Evolutionary conservation across 1,140 invertebrate species (phyloP).

Genomic region (Drosophila takahashii): DNA sequence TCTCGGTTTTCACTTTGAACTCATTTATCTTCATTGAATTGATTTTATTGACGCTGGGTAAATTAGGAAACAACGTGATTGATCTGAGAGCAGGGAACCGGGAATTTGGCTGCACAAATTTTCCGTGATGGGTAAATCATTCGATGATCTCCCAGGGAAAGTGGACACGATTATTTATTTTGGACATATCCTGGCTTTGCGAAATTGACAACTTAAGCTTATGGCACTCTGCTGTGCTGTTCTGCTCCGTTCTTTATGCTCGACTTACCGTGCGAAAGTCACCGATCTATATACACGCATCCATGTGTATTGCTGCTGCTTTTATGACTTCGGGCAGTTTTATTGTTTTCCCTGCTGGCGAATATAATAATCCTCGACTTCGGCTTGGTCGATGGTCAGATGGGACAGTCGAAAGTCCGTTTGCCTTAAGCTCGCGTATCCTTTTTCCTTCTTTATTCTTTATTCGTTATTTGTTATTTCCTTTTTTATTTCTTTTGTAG

Average conservation of each 20-base stretch:
- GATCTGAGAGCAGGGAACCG: conserved; percentile 22
- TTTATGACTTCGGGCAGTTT: conserved; percentile 35
- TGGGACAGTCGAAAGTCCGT: conserved; percentile 55
- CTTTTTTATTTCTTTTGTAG: conserved; percentile 23
- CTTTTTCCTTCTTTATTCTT: conserved; percentile 16
- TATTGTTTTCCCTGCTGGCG: conserved; percentile 38
- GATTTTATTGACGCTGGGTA: conserved; percentile 32
- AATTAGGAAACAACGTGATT: conserved; percentile 40
- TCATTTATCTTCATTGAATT: conserved; percentile 69
- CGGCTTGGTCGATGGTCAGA: conserved; percentile 15
- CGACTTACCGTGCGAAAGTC: conserved; percentile 64
- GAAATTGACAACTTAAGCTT: conserved; percentile 56
- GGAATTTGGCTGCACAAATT: conserved; percentile 1
- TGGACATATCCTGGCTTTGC: conserved; percentile 22
- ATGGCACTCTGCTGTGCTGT: conserved; percentile 21
- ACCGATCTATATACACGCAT: conserved; percentile 28
- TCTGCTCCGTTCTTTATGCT: conserved; percentile 51
- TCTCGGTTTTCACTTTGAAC: conserved; percentile 41
- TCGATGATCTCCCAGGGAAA: conserved; percentile 10
- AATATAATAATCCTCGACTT: conserved; percentile 65
- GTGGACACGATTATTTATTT: conserved; percentile 25
- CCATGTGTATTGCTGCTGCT: conserved; percentile 19
- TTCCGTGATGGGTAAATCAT: conserved; percentile 15
- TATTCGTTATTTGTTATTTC: conserved; percentile 4
- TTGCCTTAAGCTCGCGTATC: conserved; percentile 51